A percentile compares a stretch with the other conserved stretches of the same genome.
Evolutionary conservation across 2,888 invertebrate genomes (phyloP).

Genomic region (Elegia similella): DNA sequence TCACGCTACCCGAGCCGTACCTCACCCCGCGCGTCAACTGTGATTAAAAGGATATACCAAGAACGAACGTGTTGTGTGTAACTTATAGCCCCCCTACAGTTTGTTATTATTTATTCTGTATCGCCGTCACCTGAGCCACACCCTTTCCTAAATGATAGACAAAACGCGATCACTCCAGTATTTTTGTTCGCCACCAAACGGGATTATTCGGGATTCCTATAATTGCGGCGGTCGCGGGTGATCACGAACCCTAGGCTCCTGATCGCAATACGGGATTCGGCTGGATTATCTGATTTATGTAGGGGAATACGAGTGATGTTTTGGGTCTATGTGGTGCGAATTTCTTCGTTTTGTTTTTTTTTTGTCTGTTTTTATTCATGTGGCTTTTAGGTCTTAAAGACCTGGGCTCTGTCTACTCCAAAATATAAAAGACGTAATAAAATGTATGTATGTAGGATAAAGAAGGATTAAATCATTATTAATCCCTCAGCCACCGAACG

Average conservation of each 20-base stretch:
- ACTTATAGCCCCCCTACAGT: no score
- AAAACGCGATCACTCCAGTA: slow-evolving; percentile 31
- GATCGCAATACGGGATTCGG: background rate
- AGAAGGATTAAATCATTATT: no score
- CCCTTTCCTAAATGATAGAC: slow-evolving; percentile 21
- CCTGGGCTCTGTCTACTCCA: no score
- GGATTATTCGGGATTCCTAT: slow-evolving; percentile 5
- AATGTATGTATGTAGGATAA: background rate
- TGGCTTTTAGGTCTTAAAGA: no score
- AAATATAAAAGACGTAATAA: no score
- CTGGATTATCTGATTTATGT: slow-evolving; percentile 1
- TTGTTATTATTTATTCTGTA: background rate
- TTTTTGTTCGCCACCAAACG: slow-evolving; percentile 22
- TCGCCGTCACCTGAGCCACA: slow-evolving; percentile 10
- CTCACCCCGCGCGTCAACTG: no score
- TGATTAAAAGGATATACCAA: no score
- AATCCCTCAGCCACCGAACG: no score
- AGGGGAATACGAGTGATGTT: background rate
- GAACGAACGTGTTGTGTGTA: no score
- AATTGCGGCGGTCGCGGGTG: slow-evolving; percentile 4
- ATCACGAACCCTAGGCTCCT: background rate
- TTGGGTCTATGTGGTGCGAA: background rate
- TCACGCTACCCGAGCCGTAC: no score
- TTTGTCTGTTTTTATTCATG: background rate
- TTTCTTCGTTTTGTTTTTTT: background rate